Conservation (phyloP, 2,113 vertebrate species). For the Chaetorhynchus papuensis region DNA sequence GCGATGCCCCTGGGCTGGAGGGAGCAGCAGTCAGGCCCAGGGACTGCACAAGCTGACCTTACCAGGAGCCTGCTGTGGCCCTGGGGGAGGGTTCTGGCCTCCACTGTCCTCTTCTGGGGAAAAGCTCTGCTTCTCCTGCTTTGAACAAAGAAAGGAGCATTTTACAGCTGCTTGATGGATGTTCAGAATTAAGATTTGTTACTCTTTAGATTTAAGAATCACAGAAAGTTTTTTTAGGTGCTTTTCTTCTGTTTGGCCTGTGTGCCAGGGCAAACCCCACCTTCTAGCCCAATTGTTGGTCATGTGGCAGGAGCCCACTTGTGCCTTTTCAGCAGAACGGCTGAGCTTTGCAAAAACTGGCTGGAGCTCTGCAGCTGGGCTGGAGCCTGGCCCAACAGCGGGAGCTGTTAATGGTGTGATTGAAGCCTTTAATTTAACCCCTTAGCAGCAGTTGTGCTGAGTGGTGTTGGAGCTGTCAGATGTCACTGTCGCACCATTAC, state of each 20-base stretch:
- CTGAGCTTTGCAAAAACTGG: background rate
- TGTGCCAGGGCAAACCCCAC: background rate
- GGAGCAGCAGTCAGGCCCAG: background rate
- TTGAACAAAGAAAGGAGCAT: background rate
- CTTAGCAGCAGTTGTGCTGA: background rate
- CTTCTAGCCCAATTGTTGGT: background rate
- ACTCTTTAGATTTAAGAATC: background rate
- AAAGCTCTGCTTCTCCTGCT: background rate
- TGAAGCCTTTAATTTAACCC: constrained; percentile 26
- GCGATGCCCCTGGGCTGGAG: fast-evolving
- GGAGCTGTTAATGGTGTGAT: background rate
- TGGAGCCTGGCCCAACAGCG: background rate
- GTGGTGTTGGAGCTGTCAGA: background rate
- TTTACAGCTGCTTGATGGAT: background rate
- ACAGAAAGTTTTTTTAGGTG: background rate
- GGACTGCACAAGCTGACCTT: background rate
- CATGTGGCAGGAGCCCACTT: background rate
- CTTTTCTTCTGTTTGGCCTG: background rate
- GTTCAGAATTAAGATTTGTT: background rate
- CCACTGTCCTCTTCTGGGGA: background rate
- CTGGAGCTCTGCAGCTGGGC: background rate
- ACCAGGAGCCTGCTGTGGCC: background rate
- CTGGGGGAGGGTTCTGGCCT: background rate
- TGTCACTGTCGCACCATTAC: background rate
- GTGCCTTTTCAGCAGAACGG: background rate